phyloP scores from a whole-genome alignment of 2,797 vertebrate genomes.

The Tenualosa ilisha region DNA sequence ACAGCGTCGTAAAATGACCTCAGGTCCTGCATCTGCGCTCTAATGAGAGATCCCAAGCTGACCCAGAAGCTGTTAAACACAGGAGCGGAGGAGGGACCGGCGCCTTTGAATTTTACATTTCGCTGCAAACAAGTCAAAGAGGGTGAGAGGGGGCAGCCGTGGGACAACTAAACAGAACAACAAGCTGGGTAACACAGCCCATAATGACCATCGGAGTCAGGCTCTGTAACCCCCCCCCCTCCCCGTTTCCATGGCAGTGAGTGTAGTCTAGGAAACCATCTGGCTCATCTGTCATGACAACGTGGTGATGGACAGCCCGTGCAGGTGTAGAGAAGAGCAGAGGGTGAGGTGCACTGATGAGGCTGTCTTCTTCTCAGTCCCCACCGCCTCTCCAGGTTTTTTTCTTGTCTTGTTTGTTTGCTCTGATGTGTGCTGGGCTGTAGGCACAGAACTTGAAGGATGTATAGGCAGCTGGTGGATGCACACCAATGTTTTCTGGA shows the following conservation, averaged over 20 bases:
- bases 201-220: not conserved
- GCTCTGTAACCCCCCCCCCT: not conserved
- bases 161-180: slow-evolving; percentile 1
- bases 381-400: not conserved
- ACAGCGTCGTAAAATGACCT: slow-evolving; percentile 48
- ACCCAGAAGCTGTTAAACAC: slow-evolving; percentile 15
- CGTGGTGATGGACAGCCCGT: not conserved
- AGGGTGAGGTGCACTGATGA: not conserved
- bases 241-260: not conserved
- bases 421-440: slow-evolving; percentile 16
- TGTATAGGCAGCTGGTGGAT: not conserved
- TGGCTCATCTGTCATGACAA: not conserved
- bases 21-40: not conserved
- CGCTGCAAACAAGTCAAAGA: not conserved
- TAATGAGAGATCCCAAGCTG: slow-evolving; percentile 8
- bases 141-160: slow-evolving; percentile 1
- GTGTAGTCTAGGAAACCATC: slow-evolving; percentile 23
- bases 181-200: not conserved
- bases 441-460: slow-evolving; percentile 31
- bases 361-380: not conserved
- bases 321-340: not conserved
- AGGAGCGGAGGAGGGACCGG: not conserved
- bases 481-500: not conserved
- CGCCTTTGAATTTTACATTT: slow-evolving; percentile 51
- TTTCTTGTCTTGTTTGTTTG: not conserved